phyloP scores from a whole-genome alignment of 2,113 vertebrate species.

The Thalassarche chlororhynchos region DNA sequence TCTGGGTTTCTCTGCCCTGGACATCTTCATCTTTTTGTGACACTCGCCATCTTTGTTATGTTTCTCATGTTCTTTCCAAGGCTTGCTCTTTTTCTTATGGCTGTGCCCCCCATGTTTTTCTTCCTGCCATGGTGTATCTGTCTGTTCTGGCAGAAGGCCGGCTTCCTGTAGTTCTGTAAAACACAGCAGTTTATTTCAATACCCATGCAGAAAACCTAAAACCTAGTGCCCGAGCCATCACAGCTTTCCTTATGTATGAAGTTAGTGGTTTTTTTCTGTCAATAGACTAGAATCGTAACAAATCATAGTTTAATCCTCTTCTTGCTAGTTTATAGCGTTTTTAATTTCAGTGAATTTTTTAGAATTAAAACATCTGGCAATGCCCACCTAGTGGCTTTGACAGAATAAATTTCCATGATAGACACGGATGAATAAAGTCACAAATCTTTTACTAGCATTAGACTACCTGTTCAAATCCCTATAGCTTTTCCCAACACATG shows the following conservation, averaged over 20 bases:
- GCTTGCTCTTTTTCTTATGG: slow-evolving; percentile 31
- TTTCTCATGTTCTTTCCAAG: neutral
- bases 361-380: neutral
- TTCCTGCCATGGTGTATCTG: neutral
- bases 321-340: neutral
- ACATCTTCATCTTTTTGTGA: neutral
- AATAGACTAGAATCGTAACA: neutral
- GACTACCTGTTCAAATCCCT: neutral
- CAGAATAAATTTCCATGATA: neutral
- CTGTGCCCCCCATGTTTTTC: neutral
- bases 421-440: neutral
- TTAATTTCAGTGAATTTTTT: neutral
- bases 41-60: neutral
- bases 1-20: neutral
- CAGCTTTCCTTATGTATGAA: neutral
- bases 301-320: neutral
- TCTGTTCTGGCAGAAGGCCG: slow-evolving; percentile 57
- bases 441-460: neutral
- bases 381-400: neutral
- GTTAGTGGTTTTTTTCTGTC: neutral
- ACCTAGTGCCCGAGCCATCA: neutral
- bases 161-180: slow-evolving; percentile 77
- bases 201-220: neutral
- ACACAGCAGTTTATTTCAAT: neutral
- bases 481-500: neutral